Evolutionary conservation across 2,113 vertebrate species (phyloP).

Genomic region (Onychostruthus taczanowskii): DNA sequence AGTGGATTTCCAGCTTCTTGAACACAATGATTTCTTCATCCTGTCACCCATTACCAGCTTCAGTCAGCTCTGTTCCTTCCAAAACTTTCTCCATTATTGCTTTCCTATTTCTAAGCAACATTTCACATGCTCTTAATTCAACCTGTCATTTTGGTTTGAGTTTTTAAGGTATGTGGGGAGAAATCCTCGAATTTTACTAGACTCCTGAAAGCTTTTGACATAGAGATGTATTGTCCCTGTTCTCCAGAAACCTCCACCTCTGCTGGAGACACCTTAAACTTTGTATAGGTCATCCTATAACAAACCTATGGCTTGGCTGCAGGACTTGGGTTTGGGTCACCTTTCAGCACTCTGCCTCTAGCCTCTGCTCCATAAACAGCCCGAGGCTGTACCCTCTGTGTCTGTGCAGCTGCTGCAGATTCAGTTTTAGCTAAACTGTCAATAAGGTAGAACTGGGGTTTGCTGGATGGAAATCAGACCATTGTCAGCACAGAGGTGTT

Average conservation of each 20-base stretch:
- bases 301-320: background rate
- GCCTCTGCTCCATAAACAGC: background rate
- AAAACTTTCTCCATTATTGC: background rate
- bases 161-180: background rate
- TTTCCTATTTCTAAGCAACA: background rate
- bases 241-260: background rate
- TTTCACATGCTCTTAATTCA: background rate
- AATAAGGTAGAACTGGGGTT: background rate
- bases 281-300: background rate
- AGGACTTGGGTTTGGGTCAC: background rate
- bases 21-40: background rate
- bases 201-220: background rate
- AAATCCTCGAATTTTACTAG: background rate
- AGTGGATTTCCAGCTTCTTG: background rate
- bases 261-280: background rate
- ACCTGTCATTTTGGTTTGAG: background rate
- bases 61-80: background rate
- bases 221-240: background rate
- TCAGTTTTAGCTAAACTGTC: background rate
- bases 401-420: background rate
- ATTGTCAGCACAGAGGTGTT: background rate
- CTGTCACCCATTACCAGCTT: background rate
- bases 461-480: background rate
- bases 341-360: background rate
- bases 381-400: fast-evolving